Evolutionary conservation across 1,140 invertebrate species (phyloP), one percentile per base, ranked within the genome.

Genomic region (Penaeus japonicus): DNA sequence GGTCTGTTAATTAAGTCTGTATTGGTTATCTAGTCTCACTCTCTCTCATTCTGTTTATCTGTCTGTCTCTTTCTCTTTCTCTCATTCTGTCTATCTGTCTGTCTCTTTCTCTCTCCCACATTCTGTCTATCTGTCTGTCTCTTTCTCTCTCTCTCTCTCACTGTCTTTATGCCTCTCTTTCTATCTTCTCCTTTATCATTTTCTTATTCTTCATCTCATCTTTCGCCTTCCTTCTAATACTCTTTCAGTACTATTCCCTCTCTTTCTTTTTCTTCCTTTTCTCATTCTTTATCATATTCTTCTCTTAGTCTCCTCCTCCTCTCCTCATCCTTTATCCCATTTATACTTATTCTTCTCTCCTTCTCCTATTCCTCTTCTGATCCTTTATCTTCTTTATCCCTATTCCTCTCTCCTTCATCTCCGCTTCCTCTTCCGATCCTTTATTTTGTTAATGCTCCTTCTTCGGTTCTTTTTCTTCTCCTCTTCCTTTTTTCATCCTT

Each of bases 201-300:
- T 47, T 24, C 77, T 32, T 78, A 30, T 47, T 90, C 27, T 89
- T 47, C 59, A 57, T 78, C 73, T 54, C 86, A 53, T 32, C 77
- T 77, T 24, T 84, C 73, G 32, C 70, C 70, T 24, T 65, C 22
- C 4, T 7, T 32, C 22, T 22, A n/a, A n/a, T n/a, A n/a, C n/a
- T n/a, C n/a, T n/a, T n/a, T n/a, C n/a, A n/a, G n/a, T n/a, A n/a
- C n/a, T n/a, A n/a, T n/a, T n/a, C n/a, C n/a, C n/a, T n/a, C n/a
- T n/a, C n/a, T n/a, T n/a, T n/a, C n/a, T n/a, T n/a, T n/a, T n/a
- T n/a, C n/a, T n/a, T n/a, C n/a, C 2, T 73, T 73, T 73, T 32
- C 35, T n/a, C n/a, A 12, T 73, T 1, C n/a, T 32, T 73, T 32
- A 17, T 1, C 22, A 24, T 54, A 22, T 65, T 17, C 57, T 2